Percentiles rank a stretch among this genome's conserved stretches.
phyloP scores from a whole-genome alignment of 2,797 vertebrate species.

The Megalops cyprinoides region DNA sequence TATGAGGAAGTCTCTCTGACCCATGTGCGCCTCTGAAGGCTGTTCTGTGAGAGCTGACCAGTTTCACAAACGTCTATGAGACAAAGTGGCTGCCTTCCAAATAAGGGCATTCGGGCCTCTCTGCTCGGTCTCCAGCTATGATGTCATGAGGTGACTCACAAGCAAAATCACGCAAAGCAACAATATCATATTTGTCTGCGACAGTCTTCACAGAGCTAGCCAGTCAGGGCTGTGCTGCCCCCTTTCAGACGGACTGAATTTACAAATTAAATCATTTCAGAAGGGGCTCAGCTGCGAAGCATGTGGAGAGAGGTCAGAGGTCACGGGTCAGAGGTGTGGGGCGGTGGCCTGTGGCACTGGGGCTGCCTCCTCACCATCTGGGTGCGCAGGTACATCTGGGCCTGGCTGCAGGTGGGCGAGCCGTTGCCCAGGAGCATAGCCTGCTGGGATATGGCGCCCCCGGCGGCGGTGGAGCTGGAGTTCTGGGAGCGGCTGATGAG shows the following conservation, averaged over 20 bases:
- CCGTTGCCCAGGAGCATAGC: conserved; percentile 88
- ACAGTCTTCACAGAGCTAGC: background rate
- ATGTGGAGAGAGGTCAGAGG: background rate
- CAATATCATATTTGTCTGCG: background rate
- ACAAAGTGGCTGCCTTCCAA: background rate
- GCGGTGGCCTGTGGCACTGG: background rate
- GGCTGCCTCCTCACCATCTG: conserved; percentile 84
- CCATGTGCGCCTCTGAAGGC: background rate
- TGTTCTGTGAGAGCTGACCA: background rate
- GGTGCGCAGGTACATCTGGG: conserved; percentile 94
- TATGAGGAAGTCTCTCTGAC: background rate
- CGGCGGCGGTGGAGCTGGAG: conserved; percentile 81
- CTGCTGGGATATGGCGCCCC: conserved; percentile 84
- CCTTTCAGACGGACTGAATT: background rate
- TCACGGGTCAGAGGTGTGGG: background rate
- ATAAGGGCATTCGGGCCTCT: background rate
- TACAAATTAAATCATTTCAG: background rate
- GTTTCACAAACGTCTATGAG: background rate
- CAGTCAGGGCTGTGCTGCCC: background rate
- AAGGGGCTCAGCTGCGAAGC: too few relatives aligned
- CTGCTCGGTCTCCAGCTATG: conserved; percentile 13
- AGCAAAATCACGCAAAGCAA: background rate
- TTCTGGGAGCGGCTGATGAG: conserved; percentile 85
- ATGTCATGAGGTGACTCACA: conserved; percentile 16
- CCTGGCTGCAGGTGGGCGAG: conserved; percentile 88